phyloP scores from a whole-genome alignment of 1,140 invertebrate species.

The Danaus melanippus region DNA sequence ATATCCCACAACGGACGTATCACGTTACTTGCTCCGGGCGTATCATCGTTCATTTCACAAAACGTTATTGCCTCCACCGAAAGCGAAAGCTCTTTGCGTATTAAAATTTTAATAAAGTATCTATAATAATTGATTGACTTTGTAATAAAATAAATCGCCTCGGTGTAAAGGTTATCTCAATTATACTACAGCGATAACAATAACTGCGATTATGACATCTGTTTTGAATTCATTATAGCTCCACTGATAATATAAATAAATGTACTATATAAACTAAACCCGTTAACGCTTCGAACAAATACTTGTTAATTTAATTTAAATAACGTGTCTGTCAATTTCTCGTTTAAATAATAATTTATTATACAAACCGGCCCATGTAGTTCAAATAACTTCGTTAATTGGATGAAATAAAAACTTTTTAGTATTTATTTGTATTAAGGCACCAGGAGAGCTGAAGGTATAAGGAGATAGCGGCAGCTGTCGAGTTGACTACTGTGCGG shows the following conservation, averaged over 20 bases:
- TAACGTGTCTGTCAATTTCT: too few species aligned
- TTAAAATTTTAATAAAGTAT: slow-evolving; percentile 54
- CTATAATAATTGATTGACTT: slow-evolving; percentile 48
- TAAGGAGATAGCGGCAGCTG: slow-evolving; percentile 40
- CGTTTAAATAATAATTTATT: neutral
- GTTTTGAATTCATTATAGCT: too few species aligned
- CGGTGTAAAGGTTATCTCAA: slow-evolving; percentile 17
- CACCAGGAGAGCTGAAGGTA: slow-evolving; percentile 38
- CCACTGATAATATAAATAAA: too few species aligned
- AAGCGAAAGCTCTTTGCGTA: slow-evolving; percentile 34
- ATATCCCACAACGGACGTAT: slow-evolving; percentile 50
- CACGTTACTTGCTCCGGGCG: slow-evolving; percentile 46
- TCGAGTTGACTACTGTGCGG: slow-evolving; percentile 37
- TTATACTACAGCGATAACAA: too few species aligned
- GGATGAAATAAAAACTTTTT: slow-evolving; percentile 2
- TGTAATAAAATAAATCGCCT: slow-evolving; percentile 52
- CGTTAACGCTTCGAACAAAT: too few species aligned
- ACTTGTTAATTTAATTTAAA: too few species aligned
- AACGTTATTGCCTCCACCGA: slow-evolving; percentile 44
- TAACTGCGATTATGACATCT: too few species aligned
- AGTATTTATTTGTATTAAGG: slow-evolving; percentile 16
- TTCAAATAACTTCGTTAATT: slow-evolving; percentile 1
- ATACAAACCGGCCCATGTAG: neutral
- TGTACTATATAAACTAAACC: too few species aligned
- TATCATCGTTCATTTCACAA: slow-evolving; percentile 54